Base-by-base conservation (phyloP, 2,888 invertebrate species). In the Lasioglossum figueresi region DNA sequence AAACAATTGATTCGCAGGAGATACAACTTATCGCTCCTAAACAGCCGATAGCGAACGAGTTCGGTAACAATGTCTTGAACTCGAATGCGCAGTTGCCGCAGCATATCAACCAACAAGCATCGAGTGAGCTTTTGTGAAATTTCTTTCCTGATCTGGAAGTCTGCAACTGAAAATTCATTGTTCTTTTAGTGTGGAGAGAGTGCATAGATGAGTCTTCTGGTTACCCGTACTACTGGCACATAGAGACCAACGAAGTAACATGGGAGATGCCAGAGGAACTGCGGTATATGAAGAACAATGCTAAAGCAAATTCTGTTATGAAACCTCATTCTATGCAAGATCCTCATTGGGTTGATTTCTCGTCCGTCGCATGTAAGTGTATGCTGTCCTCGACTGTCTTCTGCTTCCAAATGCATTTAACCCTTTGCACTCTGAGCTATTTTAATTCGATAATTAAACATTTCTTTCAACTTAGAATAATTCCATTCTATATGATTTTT, bases 171-270 rank as follows among this genome's bases (percentile, higher is more conserved):
- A n/a, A 40, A 16, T 70, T 12, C 14, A 4, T 40, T 68, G 12
- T 56, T 27, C 48, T 14, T 76, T 48, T 37, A 91, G 92, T 86
- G 73, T 97, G 97, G 97, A 96, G 97, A 95, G 96, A 96, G 93
- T 97, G 96, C 91, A 95, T 95, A 88, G 97, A 97, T 92, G 96
- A 96, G 90, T 95, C 95, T 23, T 96, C 96, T 1, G 97, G 97
- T 2, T 97, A 96, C 92, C 95, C 96, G 1, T 97, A 97, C 92
- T 97, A 96, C 90, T 97, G 97, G 97, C 96, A 97, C 92, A 95
- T 95, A 27, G 95, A 96, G 88, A 96, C 96, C 1, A 96, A 97
- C 92, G 96, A 96, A 92, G 97, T 97, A 0, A 96, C 96, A 16
- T 97, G 97, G 97, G 96, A 96, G 85, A 95, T 96, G 90, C 97